These are phyloP conservation scores for Cariama cristata DNA, from an alignment of 2,113 vertebrate species.

Conservation along the genomic window DNA sequence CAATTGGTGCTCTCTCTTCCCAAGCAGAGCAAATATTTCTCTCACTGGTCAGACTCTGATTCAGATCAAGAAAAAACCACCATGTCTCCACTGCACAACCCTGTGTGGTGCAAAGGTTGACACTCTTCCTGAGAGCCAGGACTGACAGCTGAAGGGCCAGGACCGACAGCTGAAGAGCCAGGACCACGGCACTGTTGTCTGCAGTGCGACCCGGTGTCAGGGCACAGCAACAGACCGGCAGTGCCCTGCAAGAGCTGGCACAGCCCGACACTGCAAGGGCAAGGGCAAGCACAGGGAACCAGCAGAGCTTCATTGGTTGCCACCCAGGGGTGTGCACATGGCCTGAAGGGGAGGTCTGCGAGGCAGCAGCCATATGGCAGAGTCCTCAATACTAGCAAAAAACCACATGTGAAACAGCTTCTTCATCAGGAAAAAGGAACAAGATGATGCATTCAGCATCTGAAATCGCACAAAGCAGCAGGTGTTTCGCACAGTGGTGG, in stretches of 20 bases:
- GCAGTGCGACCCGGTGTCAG: fast-evolving
- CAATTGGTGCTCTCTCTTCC: background rate
- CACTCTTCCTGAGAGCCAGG: background rate
- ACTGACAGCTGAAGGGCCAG: background rate
- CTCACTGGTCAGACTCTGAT: background rate
- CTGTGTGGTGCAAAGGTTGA: background rate
- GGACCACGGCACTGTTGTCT: background rate
- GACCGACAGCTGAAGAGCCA: background rate
- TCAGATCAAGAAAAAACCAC: background rate
- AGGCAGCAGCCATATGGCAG: fast-evolving
- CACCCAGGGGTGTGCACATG: fast-evolving
- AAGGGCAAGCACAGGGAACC: background rate
- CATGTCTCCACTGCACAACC: background rate
- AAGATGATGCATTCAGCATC: background rate
- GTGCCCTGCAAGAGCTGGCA: background rate
- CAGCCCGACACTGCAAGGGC: background rate
- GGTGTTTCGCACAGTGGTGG: background rate
- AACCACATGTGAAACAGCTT: background rate
- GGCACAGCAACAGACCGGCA: background rate
- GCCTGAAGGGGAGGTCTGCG: background rate
- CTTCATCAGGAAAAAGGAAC: background rate
- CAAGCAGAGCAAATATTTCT: background rate
- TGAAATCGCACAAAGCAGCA: background rate
- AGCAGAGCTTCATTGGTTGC: background rate
- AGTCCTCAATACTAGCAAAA: background rate